These are phyloP conservation scores for Condylura cristata DNA, from an alignment of 2,113 vertebrate genomes.

Conservation along the genomic window DNA sequence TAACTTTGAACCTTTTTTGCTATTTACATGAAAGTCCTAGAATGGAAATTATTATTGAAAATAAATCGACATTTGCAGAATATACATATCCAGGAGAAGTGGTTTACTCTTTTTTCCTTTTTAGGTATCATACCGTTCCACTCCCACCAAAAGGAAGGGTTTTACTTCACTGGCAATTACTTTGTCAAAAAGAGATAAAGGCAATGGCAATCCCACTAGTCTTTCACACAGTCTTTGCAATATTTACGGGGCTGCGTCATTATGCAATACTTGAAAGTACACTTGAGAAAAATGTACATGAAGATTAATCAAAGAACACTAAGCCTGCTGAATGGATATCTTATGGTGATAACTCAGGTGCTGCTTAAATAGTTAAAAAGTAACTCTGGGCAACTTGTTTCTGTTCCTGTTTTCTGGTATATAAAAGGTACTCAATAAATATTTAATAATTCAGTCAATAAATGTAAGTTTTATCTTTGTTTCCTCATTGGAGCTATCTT, in stretches of 20 bases:
- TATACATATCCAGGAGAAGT: conserved; percentile 3
- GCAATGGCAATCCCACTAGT: conserved; percentile 55
- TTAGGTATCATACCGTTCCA: conserved; percentile 75
- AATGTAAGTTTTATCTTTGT: conserved; percentile 37
- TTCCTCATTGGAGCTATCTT: neutral
- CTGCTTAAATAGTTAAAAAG: conserved; percentile 43
- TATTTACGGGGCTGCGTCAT: conserved; percentile 25
- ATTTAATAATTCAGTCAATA: conserved; percentile 49
- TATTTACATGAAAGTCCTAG: neutral
- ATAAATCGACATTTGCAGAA: neutral
- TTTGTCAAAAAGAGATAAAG: conserved; percentile 71
- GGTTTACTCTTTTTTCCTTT: conserved; percentile 33
- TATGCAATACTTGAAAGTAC: conserved; percentile 36
- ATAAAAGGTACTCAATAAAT: conserved; percentile 45
- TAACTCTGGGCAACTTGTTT: conserved; percentile 2
- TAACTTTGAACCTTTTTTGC: conserved; percentile 49
- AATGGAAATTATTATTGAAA: conserved; percentile 24
- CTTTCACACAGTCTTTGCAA: neutral
- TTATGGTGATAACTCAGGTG: neutral
- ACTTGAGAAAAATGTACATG: neutral
- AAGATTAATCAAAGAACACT: conserved; percentile 57
- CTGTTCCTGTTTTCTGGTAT: conserved; percentile 2
- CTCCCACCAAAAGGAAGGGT: conserved; percentile 75
- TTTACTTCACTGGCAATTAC: conserved; percentile 59
- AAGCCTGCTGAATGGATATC: neutral